phyloP scores from a whole-genome alignment of 2,888 invertebrate species.

The Drosophila neutralis region DNA sequence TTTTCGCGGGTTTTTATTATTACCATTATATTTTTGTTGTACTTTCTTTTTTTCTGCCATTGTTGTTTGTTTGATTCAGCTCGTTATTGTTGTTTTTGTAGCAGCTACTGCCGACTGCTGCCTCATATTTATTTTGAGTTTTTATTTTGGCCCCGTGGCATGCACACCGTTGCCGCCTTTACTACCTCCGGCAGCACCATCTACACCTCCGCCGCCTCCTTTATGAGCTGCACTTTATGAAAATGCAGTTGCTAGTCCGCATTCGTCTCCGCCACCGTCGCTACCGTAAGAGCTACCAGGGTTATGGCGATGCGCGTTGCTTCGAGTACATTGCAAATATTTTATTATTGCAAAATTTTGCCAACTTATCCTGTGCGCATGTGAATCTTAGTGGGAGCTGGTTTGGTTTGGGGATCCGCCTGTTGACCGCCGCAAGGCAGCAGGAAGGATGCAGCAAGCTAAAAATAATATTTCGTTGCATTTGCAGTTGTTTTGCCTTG shows the following conservation, averaged over 20 bases:
- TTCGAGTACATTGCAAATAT: conserved; percentile 81
- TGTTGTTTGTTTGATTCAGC: conserved; percentile 69
- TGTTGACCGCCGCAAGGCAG: conserved; percentile 47
- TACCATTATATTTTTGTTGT: conserved; percentile 45
- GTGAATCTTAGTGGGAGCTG: conserved; percentile 50
- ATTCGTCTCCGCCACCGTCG: conserved; percentile 23
- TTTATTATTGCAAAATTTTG: conserved; percentile 82
- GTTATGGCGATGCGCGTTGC: conserved; percentile 27
- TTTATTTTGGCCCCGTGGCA: conserved; percentile 57
- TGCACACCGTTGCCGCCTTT: conserved; percentile 41
- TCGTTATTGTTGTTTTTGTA: conserved; percentile 47
- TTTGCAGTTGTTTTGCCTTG: conserved; percentile 61
- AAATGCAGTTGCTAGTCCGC: conserved; percentile 70
- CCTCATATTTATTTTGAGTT: conserved; percentile 75
- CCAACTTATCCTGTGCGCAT: conserved; percentile 78
- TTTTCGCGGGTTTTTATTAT: conserved; percentile 81
- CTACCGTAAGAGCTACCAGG: conserved; percentile 17
- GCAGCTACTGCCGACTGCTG: conserved; percentile 45
- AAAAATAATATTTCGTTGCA: conserved; percentile 79
- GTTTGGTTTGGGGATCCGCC: conserved; percentile 10
- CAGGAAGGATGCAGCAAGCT: conserved; percentile 81
- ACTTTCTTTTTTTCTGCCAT: conserved; percentile 42
- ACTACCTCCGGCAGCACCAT: conserved; percentile 8
- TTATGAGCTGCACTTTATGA: conserved; percentile 78
- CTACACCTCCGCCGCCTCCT: conserved; percentile 23